A percentile compares a stretch with the other conserved stretches of the same genome.
Conservation (phyloP, 2,888 invertebrate species). For the Villa cingulata region DNA sequence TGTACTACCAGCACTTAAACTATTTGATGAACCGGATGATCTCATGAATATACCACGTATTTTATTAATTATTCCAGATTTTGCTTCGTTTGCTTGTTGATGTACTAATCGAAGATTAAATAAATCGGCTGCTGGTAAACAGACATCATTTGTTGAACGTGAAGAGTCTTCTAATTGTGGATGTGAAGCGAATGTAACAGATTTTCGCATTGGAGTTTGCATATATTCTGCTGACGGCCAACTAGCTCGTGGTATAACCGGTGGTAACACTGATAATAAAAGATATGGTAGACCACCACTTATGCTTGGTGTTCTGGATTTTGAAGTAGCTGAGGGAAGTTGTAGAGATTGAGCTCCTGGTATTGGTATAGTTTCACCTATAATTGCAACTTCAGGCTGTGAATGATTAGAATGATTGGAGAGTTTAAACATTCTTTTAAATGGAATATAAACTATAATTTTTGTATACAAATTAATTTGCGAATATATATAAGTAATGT, state of each 20-base stretch:
- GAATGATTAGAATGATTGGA: too few species aligned
- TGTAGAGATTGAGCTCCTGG: conserved; percentile 3
- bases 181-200: conserved; percentile 52
- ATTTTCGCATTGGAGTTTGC: conserved; percentile 43
- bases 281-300: conserved; percentile 56
- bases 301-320: conserved; percentile 47
- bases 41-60: conserved; percentile 49
- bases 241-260: conserved; percentile 60
- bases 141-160: conserved; percentile 21
- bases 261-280: conserved; percentile 56
- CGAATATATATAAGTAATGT: too few species aligned
- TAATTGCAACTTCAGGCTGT: conserved; percentile 30
- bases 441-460: too few species aligned
- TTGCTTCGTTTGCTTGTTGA: conserved; percentile 41
- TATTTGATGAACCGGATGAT: conserved; percentile 51
- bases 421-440: too few species aligned
- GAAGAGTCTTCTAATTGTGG: conserved; percentile 45
- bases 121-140: conserved; percentile 45
- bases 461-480: too few species aligned
- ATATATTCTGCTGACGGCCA: conserved; percentile 61
- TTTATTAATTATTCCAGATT: conserved; percentile 41
- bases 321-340: conserved; percentile 11
- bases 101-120: conserved; percentile 42
- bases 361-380: conserved; percentile 16
- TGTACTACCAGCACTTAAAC: conserved; percentile 23